These are phyloP conservation scores for Ametastegia equiseti DNA, from an alignment of 2,888 invertebrate species.

Conservation along the genomic window DNA sequence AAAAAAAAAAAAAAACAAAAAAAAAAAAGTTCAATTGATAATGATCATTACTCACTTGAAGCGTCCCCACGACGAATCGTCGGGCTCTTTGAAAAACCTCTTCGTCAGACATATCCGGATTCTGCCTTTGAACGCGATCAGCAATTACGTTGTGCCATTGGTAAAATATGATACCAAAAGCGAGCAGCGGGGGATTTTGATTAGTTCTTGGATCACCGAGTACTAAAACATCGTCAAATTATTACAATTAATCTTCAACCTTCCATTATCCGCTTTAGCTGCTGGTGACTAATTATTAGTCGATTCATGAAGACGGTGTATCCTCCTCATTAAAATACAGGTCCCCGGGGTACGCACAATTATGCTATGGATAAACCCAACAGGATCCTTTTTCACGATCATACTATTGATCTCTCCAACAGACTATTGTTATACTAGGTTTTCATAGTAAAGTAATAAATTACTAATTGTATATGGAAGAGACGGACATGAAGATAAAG, in stretches of 20 bases:
- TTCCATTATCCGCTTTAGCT: background rate
- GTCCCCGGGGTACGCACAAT: no score
- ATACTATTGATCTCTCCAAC: background rate
- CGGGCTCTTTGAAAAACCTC: constrained; percentile 95
- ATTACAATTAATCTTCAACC: background rate
- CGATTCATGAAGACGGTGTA: background rate
- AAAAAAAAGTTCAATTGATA: background rate
- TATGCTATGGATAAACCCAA: constrained; percentile 9
- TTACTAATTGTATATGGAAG: no score
- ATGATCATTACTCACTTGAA: constrained; percentile 83
- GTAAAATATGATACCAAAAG: constrained; percentile 94
- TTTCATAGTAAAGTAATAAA: background rate
- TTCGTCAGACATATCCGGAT: constrained; percentile 95
- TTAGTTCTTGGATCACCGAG: constrained; percentile 97
- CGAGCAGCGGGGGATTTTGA: constrained; percentile 96
- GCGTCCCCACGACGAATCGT: constrained; percentile 92
- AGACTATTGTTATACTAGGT: no score
- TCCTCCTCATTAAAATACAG: background rate
- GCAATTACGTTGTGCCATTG: constrained; percentile 98
- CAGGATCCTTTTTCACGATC: background rate
- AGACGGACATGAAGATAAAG: no score
- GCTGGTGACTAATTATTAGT: background rate
- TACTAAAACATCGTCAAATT: constrained; percentile 79
- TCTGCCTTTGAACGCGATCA: constrained; percentile 84
- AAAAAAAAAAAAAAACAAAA: constrained; percentile 47